Percentiles rank a stretch among this genome's conserved stretches.
Evolutionary conservation across 2,113 vertebrate species (phyloP).

Genomic region (Colinus virginianus): DNA sequence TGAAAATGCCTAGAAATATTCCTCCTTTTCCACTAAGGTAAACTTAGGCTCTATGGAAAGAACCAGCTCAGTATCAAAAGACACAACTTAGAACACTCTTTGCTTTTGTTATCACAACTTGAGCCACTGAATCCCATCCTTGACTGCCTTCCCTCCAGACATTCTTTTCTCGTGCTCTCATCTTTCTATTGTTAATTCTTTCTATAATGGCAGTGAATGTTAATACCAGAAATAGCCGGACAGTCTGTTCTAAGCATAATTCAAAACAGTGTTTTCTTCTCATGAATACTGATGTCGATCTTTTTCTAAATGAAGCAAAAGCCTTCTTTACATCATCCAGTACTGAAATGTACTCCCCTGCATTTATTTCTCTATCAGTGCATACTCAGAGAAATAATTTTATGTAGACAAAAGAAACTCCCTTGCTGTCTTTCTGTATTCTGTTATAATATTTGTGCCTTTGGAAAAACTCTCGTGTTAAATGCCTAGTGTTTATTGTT

Average conservation of each 20-base stretch:
- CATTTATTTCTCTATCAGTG: constrained; percentile 19
- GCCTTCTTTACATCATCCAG: constrained; percentile 37
- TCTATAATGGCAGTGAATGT: constrained; percentile 25
- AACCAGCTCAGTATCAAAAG: not conserved
- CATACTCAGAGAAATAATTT: not conserved
- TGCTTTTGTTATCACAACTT: constrained; percentile 59
- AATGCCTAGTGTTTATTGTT: not conserved
- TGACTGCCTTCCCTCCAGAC: constrained; percentile 63
- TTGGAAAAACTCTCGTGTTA: not conserved
- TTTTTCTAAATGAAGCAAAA: constrained; percentile 52
- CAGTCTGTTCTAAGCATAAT: constrained; percentile 71
- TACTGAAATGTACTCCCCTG: constrained; percentile 23
- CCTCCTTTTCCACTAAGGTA: not conserved
- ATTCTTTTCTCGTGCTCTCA: constrained; percentile 68
- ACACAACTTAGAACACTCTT: not conserved
- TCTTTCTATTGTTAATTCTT: constrained; percentile 68
- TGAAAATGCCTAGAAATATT: not conserved
- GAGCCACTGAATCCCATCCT: constrained; percentile 58
- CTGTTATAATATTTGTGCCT: not conserved
- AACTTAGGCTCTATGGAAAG: not conserved
- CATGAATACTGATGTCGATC: constrained; percentile 56
- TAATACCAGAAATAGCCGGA: constrained; percentile 68
- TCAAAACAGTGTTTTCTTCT: constrained; percentile 65
- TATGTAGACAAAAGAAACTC: not conserved
- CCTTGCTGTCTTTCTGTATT: not conserved